A percentile compares a stretch with the other conserved stretches of the same genome.
These are phyloP conservation scores for Drosophila greeni DNA, from an alignment of 2,888 invertebrate genomes.

Conservation along the genomic window DNA sequence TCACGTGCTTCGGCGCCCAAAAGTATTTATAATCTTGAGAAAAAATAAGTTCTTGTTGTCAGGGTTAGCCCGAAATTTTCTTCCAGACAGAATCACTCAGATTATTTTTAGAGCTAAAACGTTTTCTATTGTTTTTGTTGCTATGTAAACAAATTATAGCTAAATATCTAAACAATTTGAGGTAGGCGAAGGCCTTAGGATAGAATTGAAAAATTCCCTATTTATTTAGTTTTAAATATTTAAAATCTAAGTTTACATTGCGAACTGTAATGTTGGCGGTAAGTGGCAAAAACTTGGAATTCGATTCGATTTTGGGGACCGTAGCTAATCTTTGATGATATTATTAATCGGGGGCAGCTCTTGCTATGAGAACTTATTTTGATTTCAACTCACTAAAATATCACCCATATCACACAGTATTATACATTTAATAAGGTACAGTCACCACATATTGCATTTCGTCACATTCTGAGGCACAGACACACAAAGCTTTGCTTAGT, in stretches of 20 bases:
- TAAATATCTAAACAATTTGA: conserved; percentile 10
- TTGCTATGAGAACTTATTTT: conserved; percentile 68
- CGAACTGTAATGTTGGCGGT: conserved; percentile 71
- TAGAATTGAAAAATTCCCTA: neutral
- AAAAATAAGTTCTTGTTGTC: conserved; percentile 66
- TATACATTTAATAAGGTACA: conserved; percentile 42
- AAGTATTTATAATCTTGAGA: conserved; percentile 16
- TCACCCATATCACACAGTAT: conserved; percentile 18
- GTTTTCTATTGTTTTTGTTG: conserved; percentile 14
- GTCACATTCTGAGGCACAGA: conserved; percentile 48
- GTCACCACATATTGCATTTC: conserved; percentile 40
- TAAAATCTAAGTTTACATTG: conserved; percentile 66
- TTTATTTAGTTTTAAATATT: conserved; percentile 20
- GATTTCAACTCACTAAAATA: conserved; percentile 22
- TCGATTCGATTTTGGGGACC: conserved; percentile 20
- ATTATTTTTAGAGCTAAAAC: conserved; percentile 49
- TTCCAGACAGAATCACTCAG: conserved; percentile 53
- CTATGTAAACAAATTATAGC: conserved; percentile 28
- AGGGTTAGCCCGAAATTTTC: conserved; percentile 56
- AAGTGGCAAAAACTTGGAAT: conserved; percentile 60
- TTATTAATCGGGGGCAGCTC: conserved; percentile 51
- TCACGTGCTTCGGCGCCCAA: conserved; percentile 37
- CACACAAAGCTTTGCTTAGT: conserved; percentile 61
- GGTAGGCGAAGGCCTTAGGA: conserved; percentile 24
- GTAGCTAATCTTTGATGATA: conserved; percentile 25